A percentile compares a stretch with the other conserved stretches of the same genome.
Conservation (phyloP, 2,797 vertebrate genomes). For the Sylvilagus floridanus region DNA sequence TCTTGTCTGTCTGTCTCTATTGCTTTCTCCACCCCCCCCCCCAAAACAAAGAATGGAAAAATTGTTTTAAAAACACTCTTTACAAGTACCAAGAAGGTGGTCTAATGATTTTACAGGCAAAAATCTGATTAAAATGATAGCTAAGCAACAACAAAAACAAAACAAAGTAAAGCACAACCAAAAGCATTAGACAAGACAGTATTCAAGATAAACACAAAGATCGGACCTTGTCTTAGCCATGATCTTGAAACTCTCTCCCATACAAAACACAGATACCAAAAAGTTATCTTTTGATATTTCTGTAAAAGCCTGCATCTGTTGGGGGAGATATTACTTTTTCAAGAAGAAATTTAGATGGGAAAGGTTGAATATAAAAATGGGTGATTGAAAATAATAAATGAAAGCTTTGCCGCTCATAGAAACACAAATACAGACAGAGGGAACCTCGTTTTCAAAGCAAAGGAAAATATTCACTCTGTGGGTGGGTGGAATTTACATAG, state of each 20-base stretch:
- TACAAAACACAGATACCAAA: not conserved
- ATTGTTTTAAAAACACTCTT: not conserved
- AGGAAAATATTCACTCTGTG: conserved; percentile 68
- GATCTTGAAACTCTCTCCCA: conserved; percentile 5
- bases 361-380: conserved; percentile 41
- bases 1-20: no score
- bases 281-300: not conserved
- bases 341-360: conserved; percentile 53
- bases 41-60: no score
- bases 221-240: not conserved
- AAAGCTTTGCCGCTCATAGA: conserved; percentile 51
- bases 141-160: no score
- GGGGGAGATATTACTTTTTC: conserved; percentile 49
- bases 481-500: conserved; percentile 80
- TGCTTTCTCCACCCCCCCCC: no score
- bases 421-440: conserved; percentile 74
- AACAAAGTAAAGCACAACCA: no score
- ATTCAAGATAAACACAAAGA: conserved; percentile 44
- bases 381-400: conserved; percentile 63
- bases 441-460: conserved; percentile 72
- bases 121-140: conserved; percentile 36
- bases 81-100: not conserved
- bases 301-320: conserved; percentile 26
- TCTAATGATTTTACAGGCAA: conserved; percentile 38
- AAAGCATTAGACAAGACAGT: not conserved